Evolutionary conservation across 2,113 vertebrate species (phyloP).

Genomic region (Aegotheles bennettii): DNA sequence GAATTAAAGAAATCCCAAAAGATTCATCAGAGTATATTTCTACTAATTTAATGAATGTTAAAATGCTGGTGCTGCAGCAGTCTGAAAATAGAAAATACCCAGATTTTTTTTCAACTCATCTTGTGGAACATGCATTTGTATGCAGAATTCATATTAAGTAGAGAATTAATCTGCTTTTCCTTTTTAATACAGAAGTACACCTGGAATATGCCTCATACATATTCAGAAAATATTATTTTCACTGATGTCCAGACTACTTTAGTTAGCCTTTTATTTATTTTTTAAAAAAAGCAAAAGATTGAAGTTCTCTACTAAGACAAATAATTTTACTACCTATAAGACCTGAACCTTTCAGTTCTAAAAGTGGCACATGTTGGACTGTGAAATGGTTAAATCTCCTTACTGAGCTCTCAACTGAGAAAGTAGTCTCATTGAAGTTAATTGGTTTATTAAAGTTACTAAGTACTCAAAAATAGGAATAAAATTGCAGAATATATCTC

Average conservation of each 20-base stretch:
- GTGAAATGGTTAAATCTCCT: accelerated
- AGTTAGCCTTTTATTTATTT: not conserved
- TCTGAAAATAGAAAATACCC: not conserved
- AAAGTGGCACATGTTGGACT: not conserved
- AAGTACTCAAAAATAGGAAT: not conserved
- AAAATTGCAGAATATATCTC: not conserved
- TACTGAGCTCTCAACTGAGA: not conserved
- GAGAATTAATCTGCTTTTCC: not conserved
- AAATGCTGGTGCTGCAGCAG: not conserved
- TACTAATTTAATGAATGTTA: not conserved
- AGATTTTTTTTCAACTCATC: not conserved
- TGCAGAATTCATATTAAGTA: not conserved
- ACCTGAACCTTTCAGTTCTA: not conserved
- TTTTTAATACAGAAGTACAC: not conserved
- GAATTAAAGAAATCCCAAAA: not conserved
- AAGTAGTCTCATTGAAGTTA: not conserved
- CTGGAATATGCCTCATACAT: not conserved
- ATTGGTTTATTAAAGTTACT: not conserved
- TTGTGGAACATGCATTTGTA: not conserved
- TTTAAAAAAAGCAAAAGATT: not conserved
- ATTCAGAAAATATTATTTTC: not conserved
- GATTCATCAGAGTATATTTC: not conserved
- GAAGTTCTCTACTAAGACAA: not conserved
- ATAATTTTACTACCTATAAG: not conserved
- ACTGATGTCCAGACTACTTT: not conserved